Evolutionary conservation across 2,113 vertebrate species (phyloP).

Genomic region (Solea senegalensis): DNA sequence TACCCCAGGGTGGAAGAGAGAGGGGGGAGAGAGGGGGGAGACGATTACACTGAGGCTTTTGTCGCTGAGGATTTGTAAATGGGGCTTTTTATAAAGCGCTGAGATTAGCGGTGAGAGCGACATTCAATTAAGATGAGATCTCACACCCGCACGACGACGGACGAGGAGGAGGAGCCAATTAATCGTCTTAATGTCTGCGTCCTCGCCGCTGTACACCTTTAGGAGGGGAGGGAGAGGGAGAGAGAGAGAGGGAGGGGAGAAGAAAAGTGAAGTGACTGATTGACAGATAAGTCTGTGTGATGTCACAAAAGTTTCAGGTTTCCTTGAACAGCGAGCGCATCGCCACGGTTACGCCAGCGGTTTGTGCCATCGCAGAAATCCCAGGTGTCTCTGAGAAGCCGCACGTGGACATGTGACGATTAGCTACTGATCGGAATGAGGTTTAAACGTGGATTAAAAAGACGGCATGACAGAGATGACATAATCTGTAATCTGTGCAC

Average conservation of each 20-base stretch:
- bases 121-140: conserved; percentile 85
- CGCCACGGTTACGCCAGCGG: no score
- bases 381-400: no score
- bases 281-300: conserved; percentile 35
- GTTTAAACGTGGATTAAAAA: no score
- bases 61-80: conserved; percentile 69
- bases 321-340: no score
- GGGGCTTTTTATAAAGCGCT: conserved; percentile 60
- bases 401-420: no score
- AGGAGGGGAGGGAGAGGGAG: conserved; percentile 40
- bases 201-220: conserved; percentile 58
- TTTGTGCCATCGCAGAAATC: no score
- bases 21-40: conserved; percentile 11
- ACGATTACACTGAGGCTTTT: conserved; percentile 73
- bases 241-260: conserved; percentile 9
- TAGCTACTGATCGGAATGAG: no score
- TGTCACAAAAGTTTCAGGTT: no score
- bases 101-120: conserved; percentile 76
- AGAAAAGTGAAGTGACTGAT: conserved; percentile 53
- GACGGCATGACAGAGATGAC: no score
- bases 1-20: conserved; percentile 42
- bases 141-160: conserved; percentile 30
- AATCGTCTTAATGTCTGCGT: conserved; percentile 78
- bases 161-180: conserved; percentile 71
- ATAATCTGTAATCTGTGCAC: no score